phyloP scores from a whole-genome alignment of 2,797 vertebrate genomes.

The Megaceryle alcyon region DNA sequence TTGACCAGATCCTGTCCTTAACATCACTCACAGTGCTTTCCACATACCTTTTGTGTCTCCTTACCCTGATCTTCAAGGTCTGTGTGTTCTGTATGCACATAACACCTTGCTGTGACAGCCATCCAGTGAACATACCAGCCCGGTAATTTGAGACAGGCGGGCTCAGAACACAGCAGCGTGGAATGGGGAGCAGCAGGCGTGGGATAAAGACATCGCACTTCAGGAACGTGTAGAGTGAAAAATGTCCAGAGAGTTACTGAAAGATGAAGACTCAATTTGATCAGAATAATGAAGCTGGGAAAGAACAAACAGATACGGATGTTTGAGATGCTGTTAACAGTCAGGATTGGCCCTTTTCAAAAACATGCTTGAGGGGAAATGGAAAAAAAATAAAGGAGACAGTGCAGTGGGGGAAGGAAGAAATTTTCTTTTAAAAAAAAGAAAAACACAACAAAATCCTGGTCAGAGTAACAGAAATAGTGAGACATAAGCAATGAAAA shows the following conservation, averaged over 20 bases:
- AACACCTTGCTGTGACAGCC: not conserved
- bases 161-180: not conserved
- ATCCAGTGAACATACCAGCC: not conserved
- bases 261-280: not conserved
- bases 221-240: not conserved
- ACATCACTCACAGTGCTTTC: not conserved
- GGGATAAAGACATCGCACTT: slow-evolving; percentile 3
- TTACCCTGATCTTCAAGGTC: not conserved
- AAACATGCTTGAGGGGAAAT: not conserved
- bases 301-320: not conserved
- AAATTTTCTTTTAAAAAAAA: not conserved
- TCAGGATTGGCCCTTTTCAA: not conserved
- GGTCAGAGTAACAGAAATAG: not conserved
- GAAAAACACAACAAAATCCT: not conserved
- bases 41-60: not conserved
- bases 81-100: not conserved
- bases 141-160: not conserved
- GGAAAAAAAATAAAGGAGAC: not conserved
- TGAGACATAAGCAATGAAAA: not conserved
- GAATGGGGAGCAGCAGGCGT: not conserved
- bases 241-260: not conserved
- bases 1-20: not conserved
- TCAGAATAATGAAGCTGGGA: not conserved
- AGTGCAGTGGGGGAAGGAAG: not conserved
- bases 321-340: not conserved